A percentile compares a stretch with the other conserved stretches of the same genome.
These are phyloP conservation scores for Grantiella picta DNA, from an alignment of 2,113 vertebrate species.

Conservation along the genomic window DNA sequence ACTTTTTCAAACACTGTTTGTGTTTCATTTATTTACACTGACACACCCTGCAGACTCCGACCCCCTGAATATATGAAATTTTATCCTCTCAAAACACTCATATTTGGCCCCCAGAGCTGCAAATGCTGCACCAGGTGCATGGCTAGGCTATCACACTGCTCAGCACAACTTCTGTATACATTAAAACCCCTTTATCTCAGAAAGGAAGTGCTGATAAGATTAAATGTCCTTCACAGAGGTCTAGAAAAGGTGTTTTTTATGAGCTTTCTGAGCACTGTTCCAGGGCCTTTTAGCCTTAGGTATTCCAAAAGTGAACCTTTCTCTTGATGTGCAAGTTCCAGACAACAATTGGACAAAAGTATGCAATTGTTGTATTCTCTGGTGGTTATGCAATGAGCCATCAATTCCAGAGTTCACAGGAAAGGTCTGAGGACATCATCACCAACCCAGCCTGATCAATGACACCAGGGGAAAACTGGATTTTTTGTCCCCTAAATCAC, in stretches of 20 bases:
- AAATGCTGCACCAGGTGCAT: neutral
- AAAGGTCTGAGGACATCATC: neutral
- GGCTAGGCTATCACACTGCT: neutral
- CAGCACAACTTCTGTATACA: neutral
- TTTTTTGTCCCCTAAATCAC: neutral
- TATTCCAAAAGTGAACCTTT: neutral
- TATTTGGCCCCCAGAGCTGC: neutral
- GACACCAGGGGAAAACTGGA: neutral
- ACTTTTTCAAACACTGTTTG: neutral
- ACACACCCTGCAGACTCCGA: neutral
- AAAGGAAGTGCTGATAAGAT: slow-evolving; percentile 12
- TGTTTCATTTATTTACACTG: neutral
- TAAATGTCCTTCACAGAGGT: neutral
- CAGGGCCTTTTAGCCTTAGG: neutral
- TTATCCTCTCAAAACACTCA: neutral
- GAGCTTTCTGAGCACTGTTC: neutral
- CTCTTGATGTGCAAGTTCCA: neutral
- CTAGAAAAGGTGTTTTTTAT: neutral
- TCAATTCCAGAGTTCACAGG: neutral
- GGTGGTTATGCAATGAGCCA: neutral
- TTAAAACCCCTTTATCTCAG: neutral
- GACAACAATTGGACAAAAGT: neutral
- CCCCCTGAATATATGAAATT: neutral
- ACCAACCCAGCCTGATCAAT: neutral
- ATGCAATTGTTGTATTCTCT: neutral